Evolutionary conservation across 2,797 vertebrate species (phyloP), one percentile per base, ranked within the genome.

Genomic region (Lutjanus campechanus): DNA sequence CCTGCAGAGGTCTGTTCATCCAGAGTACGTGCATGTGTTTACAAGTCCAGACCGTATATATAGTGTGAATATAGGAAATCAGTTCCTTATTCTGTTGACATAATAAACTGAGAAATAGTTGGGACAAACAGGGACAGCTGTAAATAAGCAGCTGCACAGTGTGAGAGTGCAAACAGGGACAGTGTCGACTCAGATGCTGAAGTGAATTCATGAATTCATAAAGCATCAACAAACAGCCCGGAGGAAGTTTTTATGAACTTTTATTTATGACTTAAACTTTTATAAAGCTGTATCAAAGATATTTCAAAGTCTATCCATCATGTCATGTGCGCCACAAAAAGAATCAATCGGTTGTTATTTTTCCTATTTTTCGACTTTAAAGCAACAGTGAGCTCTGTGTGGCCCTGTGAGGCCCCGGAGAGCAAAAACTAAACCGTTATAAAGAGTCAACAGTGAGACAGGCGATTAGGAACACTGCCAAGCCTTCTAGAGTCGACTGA

Each of bases 141-240:
- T 41, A 55, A 69, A 8, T 36, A 43, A 9, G 16, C 8, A 16
- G 62, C 51, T 17, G 50, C 64, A 79, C n/a, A n/a, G 25, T 19
- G 54, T 7, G 49, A 67, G 77, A 11, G 50, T 36, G 29, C 56
- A 67, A 41, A 54, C n/a, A 11, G 62, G 76, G 60, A 71, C 76
- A 56, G 0, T 15, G 59, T 41, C 25, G 16, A 25, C 66, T 56
- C 40, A 41, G 20, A 53, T 12, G 46, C 10, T 61, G 62, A 63
- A n/a, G 8, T 13, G 68, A 40, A 15, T 65, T 53, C 22, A 41
- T 50, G 8, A 47, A 7, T 46, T 47, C 5, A 47, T 15, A 51
- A 10, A 15, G 22, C n/a, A 46, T 56, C 79, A 61, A 56, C 61
- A 69, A n/a, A 64, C 0, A 53, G 9, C n/a, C 41, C n/a, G 7